Base-by-base conservation (phyloP, 2,888 invertebrate genomes). In the Apotomis betuletana region DNA sequence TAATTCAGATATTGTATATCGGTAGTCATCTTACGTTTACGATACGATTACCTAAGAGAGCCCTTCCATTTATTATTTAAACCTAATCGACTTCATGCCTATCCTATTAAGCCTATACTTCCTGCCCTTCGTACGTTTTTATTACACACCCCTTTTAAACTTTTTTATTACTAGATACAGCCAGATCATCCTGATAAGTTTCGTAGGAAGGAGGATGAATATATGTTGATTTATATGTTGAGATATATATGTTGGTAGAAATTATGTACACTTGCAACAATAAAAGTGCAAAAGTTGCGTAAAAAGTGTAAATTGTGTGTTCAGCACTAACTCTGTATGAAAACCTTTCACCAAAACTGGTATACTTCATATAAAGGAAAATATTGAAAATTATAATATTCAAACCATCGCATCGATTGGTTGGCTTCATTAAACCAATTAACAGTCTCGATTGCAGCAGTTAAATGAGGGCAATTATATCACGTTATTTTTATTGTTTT, bases 401-500 rank as follows among this genome's bases (percentile, higher is more conserved):
- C 27, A 27, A 27, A 27, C 27, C 27, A 41, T 41, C 41, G 49
- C 49, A 49, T 49, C 49, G 8, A 49, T 49, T 49, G 10, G 10
- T 10, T 10, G 44, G 6, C 44, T 44, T 44, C 8, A 44, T 44
- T 44, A 44, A 44, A 44, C 8, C 44, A 44, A 44, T 44, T 3
- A 44, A 44, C 44, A 44, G 44, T 51, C 51, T 36, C 9, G 41
- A 38, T 58, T 27, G 44, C 44, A 54, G 10, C n/a, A 49, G 9
- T 8, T 49, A 49, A 8, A 49, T 49, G 49, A 49, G 49, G 6
- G 9, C 49, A 49, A 49, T 49, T 49, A 10, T 49, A 59, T 36
- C n/a, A 10, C 0, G 4, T 65, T 60, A 3, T 69, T 70, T 67
- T 77, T 78, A 80, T 78, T 80, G 69, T 91, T 89, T 69, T 87